Evolutionary conservation across 2,113 vertebrate genomes (phyloP).

Genomic region (Stictonetta naevosa): DNA sequence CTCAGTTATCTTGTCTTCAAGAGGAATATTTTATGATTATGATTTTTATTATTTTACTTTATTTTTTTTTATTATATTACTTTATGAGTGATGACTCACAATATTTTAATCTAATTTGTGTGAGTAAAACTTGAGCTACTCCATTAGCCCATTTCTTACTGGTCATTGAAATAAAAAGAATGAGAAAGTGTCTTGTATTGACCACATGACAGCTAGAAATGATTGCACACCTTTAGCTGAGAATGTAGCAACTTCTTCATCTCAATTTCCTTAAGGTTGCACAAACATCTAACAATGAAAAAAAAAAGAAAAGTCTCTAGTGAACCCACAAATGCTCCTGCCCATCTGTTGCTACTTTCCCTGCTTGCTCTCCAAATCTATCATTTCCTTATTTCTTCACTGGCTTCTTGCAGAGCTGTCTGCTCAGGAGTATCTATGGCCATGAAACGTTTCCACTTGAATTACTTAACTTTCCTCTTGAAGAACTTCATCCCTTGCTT

Average conservation of each 20-base stretch:
- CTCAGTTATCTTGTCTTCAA: background rate
- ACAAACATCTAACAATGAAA: rapidly evolving
- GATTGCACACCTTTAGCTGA: background rate
- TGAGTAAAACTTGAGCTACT: background rate
- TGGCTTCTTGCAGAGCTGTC: background rate
- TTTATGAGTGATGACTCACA: background rate
- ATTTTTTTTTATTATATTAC: too few species aligned
- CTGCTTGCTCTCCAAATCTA: background rate
- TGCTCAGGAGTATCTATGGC: background rate
- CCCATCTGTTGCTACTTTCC: background rate
- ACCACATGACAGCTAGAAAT: background rate
- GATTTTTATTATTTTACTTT: too few species aligned
- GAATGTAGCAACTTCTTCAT: background rate
- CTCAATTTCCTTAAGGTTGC: background rate
- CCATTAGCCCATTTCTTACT: background rate
- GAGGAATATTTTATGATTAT: background rate
- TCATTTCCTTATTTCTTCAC: background rate
- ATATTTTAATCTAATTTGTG: background rate
- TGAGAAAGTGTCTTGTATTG: background rate
- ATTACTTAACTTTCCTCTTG: background rate
- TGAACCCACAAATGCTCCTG: rapidly evolving
- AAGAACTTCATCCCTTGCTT: background rate
- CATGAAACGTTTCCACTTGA: background rate
- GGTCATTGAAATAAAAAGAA: background rate
- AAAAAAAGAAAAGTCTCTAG: background rate